Percentiles rank a stretch among this genome's conserved stretches.
Evolutionary conservation across 92 coral and sea anemone species (phyloP).

Genomic region (Anthopleura xanthogrammica): DNA sequence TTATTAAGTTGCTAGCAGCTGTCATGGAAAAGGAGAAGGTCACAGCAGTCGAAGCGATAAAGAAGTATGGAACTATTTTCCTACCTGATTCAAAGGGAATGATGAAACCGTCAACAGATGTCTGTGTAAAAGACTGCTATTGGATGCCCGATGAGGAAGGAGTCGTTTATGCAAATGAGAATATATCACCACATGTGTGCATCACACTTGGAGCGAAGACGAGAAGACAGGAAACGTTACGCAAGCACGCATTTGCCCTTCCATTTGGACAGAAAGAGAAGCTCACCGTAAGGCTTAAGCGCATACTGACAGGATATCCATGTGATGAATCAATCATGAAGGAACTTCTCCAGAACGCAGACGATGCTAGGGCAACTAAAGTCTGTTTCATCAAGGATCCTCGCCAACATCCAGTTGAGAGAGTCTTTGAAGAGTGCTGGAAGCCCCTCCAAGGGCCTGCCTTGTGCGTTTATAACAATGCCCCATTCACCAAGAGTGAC

Average conservation of each 20-base stretch:
- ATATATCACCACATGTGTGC: too few relatives aligned
- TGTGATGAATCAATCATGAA: conserved; percentile 68
- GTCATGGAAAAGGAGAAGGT: neutral
- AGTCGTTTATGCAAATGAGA: too few relatives aligned
- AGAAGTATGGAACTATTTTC: neutral
- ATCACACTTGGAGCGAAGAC: too few relatives aligned
- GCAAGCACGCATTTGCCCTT: conserved; percentile 33
- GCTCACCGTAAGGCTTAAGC: conserved; percentile 64
- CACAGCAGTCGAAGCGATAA: conserved; percentile 5
- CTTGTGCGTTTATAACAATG: conserved; percentile 40
- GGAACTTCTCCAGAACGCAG: conserved; percentile 88
- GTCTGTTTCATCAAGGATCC: too few relatives aligned
- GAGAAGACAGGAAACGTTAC: conserved; percentile 61
- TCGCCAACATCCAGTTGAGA: too few relatives aligned
- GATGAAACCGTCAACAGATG: too few relatives aligned
- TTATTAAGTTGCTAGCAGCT: neutral
- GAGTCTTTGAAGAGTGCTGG: too few relatives aligned
- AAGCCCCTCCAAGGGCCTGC: too few relatives aligned
- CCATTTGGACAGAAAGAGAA: conserved; percentile 79
- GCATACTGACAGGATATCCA: conserved; percentile 65
- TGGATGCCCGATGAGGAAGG: too few relatives aligned
- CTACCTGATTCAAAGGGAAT: too few relatives aligned
- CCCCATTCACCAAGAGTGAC: conserved; percentile 68
- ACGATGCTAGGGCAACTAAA: conserved; percentile 73
- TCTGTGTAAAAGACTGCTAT: too few relatives aligned